Percentiles rank a stretch among this genome's conserved stretches.
phyloP scores from a whole-genome alignment of 2,113 vertebrate genomes.

The Neoarius graeffei region DNA sequence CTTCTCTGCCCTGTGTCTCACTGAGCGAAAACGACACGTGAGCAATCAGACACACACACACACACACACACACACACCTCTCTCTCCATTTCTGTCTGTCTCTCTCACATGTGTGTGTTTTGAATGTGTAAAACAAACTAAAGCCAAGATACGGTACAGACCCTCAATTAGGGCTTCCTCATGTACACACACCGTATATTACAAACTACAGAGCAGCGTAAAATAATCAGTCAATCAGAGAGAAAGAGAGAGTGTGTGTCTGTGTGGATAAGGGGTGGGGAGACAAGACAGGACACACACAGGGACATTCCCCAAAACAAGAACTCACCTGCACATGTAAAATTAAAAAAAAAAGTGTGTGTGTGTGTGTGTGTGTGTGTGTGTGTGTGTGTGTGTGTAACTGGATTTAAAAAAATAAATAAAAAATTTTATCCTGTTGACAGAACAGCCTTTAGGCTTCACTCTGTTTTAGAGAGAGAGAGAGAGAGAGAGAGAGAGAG shows the following conservation, averaged over 20 bases:
- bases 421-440: too few species aligned
- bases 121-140: slow-evolving; percentile 1
- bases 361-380: neutral
- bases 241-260: neutral
- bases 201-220: neutral
- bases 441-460: too few species aligned
- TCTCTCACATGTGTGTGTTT: neutral
- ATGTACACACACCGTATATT: slow-evolving; percentile 19
- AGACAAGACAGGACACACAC: neutral
- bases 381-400: neutral
- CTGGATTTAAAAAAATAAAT: too few species aligned
- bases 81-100: neutral
- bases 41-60: neutral
- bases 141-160: slow-evolving; percentile 41
- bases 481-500: neutral
- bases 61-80: neutral
- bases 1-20: slow-evolving; percentile 6
- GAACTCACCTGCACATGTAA: neutral
- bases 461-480: neutral
- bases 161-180: slow-evolving; percentile 1
- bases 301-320: slow-evolving; percentile 3
- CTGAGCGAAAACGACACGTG: slow-evolving; percentile 23
- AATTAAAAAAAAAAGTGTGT: neutral
- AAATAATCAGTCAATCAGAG: neutral
- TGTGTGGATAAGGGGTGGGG: neutral